A percentile compares a stretch with the other conserved stretches of the same genome.
Conservation (phyloP, 2,888 invertebrate genomes). For the Clistopyga incitator region DNA sequence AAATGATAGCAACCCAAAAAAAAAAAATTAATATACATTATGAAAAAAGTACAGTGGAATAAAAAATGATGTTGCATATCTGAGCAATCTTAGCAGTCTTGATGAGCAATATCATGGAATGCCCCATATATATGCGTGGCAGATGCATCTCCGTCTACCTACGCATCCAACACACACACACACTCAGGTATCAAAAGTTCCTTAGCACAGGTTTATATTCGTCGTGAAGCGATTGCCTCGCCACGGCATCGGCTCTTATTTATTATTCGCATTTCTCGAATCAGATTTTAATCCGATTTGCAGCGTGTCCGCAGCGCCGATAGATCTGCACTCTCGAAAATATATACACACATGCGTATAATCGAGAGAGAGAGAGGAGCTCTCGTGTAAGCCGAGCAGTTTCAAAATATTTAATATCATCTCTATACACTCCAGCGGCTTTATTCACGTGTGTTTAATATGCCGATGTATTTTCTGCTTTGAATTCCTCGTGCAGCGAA, state of each 20-base stretch:
- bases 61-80: too few relatives aligned
- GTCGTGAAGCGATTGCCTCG: constrained; percentile 1
- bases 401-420: constrained; percentile 51
- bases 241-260: constrained; percentile 32
- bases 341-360: not conserved
- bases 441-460: constrained; percentile 43
- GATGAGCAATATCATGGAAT: too few relatives aligned
- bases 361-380: not conserved
- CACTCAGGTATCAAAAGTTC: constrained; percentile 21
- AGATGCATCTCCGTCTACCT: constrained; percentile 28
- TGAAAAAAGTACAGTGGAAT: too few relatives aligned
- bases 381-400: constrained; percentile 14
- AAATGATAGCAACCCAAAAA: too few relatives aligned
- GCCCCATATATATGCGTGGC: not conserved
- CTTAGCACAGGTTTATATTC: not conserved
- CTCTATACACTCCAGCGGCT: constrained; percentile 24
- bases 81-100: too few relatives aligned
- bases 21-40: too few relatives aligned
- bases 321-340: constrained; percentile 9
- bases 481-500: constrained; percentile 5
- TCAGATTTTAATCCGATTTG: constrained; percentile 63
- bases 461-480: constrained; percentile 15
- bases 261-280: constrained; percentile 56
- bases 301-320: constrained; percentile 23
- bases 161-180: not conserved